Evolutionary conservation across 1,140 invertebrate species (phyloP).

Genomic region (Phocides pigmalion): DNA sequence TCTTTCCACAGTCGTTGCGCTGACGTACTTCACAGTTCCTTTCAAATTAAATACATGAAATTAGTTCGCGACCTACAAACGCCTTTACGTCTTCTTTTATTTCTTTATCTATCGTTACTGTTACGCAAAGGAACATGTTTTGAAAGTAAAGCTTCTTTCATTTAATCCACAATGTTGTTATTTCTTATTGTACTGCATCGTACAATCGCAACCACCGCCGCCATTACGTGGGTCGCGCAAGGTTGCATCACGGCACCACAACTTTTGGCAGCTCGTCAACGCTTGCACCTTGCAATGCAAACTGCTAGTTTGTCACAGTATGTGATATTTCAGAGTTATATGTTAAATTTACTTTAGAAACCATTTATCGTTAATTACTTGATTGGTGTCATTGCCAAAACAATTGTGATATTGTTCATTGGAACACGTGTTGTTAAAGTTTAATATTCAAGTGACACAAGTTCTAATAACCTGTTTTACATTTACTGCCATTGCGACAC

Average conservation of each 20-base stretch:
- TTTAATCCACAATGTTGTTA: constrained; percentile 23
- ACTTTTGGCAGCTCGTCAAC: constrained; percentile 26
- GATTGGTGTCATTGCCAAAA: not conserved
- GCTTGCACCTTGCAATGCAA: constrained; percentile 1
- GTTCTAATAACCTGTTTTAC: not conserved
- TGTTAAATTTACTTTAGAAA: constrained; percentile 1
- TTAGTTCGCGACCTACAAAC: constrained; percentile 20
- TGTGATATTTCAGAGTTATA: not conserved
- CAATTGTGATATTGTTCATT: not conserved
- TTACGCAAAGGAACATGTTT: constrained; percentile 15
- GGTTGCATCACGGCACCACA: constrained; percentile 9
- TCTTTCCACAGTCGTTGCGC: not conserved
- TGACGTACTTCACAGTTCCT: not conserved
- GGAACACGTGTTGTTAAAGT: too few relatives aligned
- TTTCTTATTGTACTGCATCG: constrained; percentile 25
- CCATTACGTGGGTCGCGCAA: constrained; percentile 10
- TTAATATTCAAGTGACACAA: not conserved
- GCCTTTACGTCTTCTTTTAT: constrained; percentile 7
- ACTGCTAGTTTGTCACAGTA: not conserved
- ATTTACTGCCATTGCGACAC: too few relatives aligned
- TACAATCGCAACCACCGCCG: constrained; percentile 2
- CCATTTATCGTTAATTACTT: not conserved
- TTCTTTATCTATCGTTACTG: not conserved
- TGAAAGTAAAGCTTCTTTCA: constrained; percentile 28
- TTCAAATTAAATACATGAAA: constrained; percentile 2